Conservation (phyloP, 1,140 invertebrate species). For the Drosophila santomea region DNA sequence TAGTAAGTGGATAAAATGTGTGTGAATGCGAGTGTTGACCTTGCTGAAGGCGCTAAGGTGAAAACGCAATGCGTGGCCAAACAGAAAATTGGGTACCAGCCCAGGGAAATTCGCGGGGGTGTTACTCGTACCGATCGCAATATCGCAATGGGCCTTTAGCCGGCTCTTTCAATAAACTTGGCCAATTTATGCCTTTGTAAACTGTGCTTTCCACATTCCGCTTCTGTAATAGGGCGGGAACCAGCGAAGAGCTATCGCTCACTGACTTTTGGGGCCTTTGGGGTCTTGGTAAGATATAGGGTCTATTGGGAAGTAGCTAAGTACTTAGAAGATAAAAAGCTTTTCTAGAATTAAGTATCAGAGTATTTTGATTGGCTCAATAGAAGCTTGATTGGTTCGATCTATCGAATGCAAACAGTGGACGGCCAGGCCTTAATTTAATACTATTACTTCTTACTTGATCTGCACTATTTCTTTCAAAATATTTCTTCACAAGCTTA, state of each 20-base stretch:
- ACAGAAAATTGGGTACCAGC: slow-evolving; percentile 7
- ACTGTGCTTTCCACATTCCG: slow-evolving; percentile 18
- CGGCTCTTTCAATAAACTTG: slow-evolving; percentile 51
- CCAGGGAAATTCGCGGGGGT: slow-evolving; percentile 27
- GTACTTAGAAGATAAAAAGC: background rate
- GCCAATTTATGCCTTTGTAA: slow-evolving; percentile 58
- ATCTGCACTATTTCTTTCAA: too few relatives aligned
- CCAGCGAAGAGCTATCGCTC: background rate
- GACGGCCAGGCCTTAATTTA: background rate
- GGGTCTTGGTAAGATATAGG: slow-evolving; percentile 36
- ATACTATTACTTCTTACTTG: too few relatives aligned
- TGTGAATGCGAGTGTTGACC: slow-evolving; percentile 58
- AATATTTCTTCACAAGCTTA: too few relatives aligned
- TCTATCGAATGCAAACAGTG: background rate
- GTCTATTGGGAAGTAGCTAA: slow-evolving; percentile 4
- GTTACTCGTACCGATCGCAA: slow-evolving; percentile 17
- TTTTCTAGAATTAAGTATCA: background rate
- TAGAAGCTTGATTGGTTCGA: background rate
- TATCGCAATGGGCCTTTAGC: slow-evolving; percentile 10
- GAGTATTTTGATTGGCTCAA: background rate
- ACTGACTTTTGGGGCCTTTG: slow-evolving; percentile 2
- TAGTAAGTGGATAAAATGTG: slow-evolving; percentile 75
- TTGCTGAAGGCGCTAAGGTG: slow-evolving; percentile 71
- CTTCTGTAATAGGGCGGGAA: background rate
- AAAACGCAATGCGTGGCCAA: slow-evolving; percentile 44